phyloP scores from a whole-genome alignment of 2,888 invertebrate genomes.

The Morinoia aosen region DNA sequence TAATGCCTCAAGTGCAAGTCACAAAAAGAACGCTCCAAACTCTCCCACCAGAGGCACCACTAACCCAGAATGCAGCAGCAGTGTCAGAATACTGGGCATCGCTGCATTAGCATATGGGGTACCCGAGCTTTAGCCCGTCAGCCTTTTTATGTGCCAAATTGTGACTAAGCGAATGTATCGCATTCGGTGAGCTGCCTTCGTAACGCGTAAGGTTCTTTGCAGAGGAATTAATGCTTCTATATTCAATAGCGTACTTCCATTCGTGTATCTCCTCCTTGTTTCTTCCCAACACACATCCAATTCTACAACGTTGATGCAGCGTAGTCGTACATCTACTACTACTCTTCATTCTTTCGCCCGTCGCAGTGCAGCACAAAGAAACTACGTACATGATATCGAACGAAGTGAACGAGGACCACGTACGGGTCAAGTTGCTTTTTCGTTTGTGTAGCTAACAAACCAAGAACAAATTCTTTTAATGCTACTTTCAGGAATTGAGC shows the following conservation, averaged over 20 bases:
- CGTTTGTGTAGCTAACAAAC: not conserved
- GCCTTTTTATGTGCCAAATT: not conserved
- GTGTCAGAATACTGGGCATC: not conserved
- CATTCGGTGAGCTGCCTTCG: not conserved
- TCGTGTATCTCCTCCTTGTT: not conserved
- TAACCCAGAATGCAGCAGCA: constrained; percentile 34
- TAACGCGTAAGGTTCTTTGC: not conserved
- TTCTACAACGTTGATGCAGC: not conserved
- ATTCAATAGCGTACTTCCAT: not conserved
- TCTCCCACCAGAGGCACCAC: not conserved
- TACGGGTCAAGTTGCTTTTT: not conserved
- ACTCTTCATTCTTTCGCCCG: not conserved
- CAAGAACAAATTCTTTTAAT: not conserved
- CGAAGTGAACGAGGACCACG: not conserved
- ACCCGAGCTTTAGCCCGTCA: not conserved
- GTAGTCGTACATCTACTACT: not conserved
- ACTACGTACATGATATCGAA: not conserved
- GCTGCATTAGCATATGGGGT: not conserved
- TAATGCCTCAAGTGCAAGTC: not conserved
- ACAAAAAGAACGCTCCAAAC: not conserved
- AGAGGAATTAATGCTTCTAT: not conserved
- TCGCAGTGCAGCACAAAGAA: not conserved
- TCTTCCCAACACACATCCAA: not conserved
- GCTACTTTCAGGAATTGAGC: not conserved
- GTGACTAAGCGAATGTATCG: not conserved